Percentiles rank a stretch among this genome's conserved stretches.
phyloP scores from a whole-genome alignment of 2,888 invertebrate species.

The Eulithis testata region DNA sequence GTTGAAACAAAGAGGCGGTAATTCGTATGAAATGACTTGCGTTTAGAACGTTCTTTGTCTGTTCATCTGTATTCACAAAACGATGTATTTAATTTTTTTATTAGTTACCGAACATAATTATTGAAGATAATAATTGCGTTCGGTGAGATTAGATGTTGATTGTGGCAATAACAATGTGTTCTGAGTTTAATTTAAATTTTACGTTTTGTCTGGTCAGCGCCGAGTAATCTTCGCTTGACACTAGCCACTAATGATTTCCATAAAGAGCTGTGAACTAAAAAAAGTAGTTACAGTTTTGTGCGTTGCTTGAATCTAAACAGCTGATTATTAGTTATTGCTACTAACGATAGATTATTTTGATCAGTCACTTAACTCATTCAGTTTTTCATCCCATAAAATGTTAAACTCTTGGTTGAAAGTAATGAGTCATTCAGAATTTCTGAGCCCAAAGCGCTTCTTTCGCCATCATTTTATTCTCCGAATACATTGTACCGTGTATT shows the following conservation, averaged over 20 bases:
- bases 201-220: slow-evolving; percentile 48
- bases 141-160: slow-evolving; percentile 61
- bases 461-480: slow-evolving; percentile 11
- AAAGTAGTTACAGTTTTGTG: slow-evolving; percentile 18
- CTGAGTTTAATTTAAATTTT: slow-evolving; percentile 56
- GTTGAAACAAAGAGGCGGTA: slow-evolving; percentile 78
- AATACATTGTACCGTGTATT: slow-evolving; percentile 15
- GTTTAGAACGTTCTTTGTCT: slow-evolving; percentile 69
- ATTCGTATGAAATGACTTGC: slow-evolving; percentile 84
- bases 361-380: no score
- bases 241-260: slow-evolving; percentile 56
- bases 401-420: no score
- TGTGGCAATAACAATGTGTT: slow-evolving; percentile 52
- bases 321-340: no score
- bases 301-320: no score
- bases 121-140: slow-evolving; percentile 74
- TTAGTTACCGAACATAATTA: slow-evolving; percentile 66
- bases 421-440: no score
- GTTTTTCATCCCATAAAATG: no score
- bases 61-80: slow-evolving; percentile 70
- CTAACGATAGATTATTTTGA: no score
- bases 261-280: slow-evolving; percentile 48
- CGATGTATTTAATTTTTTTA: slow-evolving; percentile 62
- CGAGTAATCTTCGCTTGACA: slow-evolving; percentile 40
- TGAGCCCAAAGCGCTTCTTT: neutral